Evolutionary conservation across 2,888 invertebrate genomes (phyloP), one percentile per base, ranked within the genome.

Genomic region (Drosophila quinaria): DNA sequence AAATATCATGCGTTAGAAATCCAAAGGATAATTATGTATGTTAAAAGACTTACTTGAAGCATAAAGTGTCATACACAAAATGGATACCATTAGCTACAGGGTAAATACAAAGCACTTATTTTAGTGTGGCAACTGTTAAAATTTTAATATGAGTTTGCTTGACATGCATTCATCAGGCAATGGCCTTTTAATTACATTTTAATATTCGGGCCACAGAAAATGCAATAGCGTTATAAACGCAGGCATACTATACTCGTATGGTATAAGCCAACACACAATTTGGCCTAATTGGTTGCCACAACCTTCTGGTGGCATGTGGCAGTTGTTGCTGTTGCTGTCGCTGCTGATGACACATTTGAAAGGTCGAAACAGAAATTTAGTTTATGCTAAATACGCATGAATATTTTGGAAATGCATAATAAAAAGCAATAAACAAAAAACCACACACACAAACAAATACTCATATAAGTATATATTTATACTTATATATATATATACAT

Each of bases 241-340:
- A 55, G n/a, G 22, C 56, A 47, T 5, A 25, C 25, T 25, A 39
- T n/a, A 19, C 17, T 9, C 39, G 10, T 17, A 35, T 19, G 8
- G 29, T 29, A 46, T 25, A 60, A 39, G 56, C 61, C 37, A 42
- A 55, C 59, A 79, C 70, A 76, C 79, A 79, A 74, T 56, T 89
- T 70, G 68, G 70, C 62, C 87, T 89, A 89, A 81, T 87, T 83
- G 81, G 66, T 81, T 75, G 70, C 84, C 71, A 74, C 69, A 68
- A 80, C 83, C 59, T 69, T 62, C 66, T 56, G 65, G 33, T 58
- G 55, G 29, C 60, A 64, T 71, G 80, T 51, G 51, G 39, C 69
- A 56, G 50, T 55, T 63, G 68, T 50, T 59, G 31, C 42, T 29
- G 42, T 22, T 47, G 71, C 58, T 52, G 58, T 56, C 35, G 44